Conservation (phyloP, 2,113 vertebrate species). For the Neomonachus schauinslandi region DNA sequence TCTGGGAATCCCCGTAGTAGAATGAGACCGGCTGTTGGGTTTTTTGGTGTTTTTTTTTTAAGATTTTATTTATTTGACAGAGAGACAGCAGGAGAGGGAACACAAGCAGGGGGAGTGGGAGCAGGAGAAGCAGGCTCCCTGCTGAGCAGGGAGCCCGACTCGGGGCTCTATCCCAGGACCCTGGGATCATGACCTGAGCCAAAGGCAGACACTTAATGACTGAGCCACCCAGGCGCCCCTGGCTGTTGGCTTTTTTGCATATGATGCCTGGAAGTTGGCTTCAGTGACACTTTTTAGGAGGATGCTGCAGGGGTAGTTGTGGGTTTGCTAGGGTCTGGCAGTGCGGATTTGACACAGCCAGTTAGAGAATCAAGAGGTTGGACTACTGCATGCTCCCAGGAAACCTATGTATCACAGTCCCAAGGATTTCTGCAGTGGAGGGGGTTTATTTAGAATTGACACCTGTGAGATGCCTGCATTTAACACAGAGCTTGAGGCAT, state of each 20-base stretch:
- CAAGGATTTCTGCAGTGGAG: fast-evolving
- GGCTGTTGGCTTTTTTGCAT: background rate
- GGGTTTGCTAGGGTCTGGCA: background rate
- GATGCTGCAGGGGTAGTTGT: fast-evolving
- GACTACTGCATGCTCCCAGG: fast-evolving
- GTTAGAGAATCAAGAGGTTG: no score
- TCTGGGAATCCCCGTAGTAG: background rate
- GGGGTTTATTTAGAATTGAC: background rate
- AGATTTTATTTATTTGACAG: no score
- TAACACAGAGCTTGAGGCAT: background rate
- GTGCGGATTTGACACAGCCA: background rate
- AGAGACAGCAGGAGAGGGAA: no score
- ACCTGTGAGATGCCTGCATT: background rate
- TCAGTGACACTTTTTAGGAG: background rate
- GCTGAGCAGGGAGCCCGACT: no score
- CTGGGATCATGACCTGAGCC: no score
- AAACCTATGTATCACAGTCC: background rate
- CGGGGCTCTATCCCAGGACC: no score
- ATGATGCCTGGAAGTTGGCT: background rate
- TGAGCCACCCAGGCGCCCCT: no score
- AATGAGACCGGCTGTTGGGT: background rate
- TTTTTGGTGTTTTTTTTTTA: background rate
- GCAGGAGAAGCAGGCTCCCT: no score
- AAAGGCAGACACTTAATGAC: no score
- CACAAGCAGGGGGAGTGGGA: no score